Base-by-base conservation (phyloP, 2,888 invertebrate species). In the Dioctria linearis region DNA sequence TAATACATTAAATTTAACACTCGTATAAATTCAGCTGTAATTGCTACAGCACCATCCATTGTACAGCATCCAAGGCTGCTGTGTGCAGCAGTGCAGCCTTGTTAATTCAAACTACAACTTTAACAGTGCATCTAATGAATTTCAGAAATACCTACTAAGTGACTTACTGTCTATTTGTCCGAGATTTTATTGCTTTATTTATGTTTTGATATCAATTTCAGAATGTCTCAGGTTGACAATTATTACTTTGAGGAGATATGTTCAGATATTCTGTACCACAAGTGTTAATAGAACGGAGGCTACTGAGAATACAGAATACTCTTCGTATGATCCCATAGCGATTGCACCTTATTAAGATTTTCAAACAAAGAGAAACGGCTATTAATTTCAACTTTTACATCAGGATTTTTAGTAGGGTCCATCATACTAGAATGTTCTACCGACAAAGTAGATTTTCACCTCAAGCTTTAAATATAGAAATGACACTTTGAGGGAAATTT, bases 1-100 rank as follows among this genome's bases (percentile, higher is more conserved):
- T 81, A 79, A 76, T 81, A 81, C 81, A 81, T 81, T 81, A 81
- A 81, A 81, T 81, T 81, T 81, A 81, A 81, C 76, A 81, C 81
- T 81, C 81, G 78, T 66, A 81, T 81, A 81, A 81, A 81, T 81
- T 76, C 78, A 78, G 61, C 59, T 51, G 80, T 81, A 81, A 81
- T 81, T 79, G 78, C 81, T 80, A 79, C 63, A 81, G 76, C 63
- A 67, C 71, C 54, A 54, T 59, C 65, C 69, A 61, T 67, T 13
- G 11, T 39, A 59, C 71, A 5, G 71, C 71, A 54, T 25, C 43
- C 46, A 57, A n/a, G n/a, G 65, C 40, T 61, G 61, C 61, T 25
- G 8, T 40, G 40, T 65, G 65, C 65, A 65, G 8, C 65, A 65
- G 11, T 40, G 40, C 13, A 40, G 40, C 65, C 11, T 65, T 65